These are phyloP conservation scores for Acleris literana DNA, from an alignment of 2,888 invertebrate species.

Conservation along the genomic window DNA sequence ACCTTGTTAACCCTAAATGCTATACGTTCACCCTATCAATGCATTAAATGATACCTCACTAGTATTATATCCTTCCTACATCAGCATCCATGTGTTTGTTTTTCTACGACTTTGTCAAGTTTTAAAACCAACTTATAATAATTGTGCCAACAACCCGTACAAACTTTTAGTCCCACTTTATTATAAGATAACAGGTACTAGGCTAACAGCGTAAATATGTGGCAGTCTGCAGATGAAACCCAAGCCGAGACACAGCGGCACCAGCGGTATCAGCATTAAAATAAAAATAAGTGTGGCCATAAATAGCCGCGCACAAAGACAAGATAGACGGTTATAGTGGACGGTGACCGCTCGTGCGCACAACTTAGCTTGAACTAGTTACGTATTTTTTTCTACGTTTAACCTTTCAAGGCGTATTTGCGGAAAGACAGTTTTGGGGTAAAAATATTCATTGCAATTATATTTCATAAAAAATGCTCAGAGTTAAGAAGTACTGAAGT, in stretches of 20 bases:
- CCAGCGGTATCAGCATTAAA: constrained; percentile 82
- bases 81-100: too few species aligned
- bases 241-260: constrained; percentile 73
- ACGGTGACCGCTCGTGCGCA: constrained; percentile 57
- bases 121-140: too few species aligned
- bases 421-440: neutral
- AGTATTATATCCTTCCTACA: too few species aligned
- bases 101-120: too few species aligned
- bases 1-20: too few species aligned
- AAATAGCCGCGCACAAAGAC: constrained; percentile 78
- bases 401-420: neutral
- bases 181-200: neutral
- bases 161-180: too few species aligned
- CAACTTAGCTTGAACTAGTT: constrained; percentile 51
- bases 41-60: too few species aligned
- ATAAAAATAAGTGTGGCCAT: constrained; percentile 81
- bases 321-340: constrained; percentile 82
- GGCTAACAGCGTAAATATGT: constrained; percentile 15
- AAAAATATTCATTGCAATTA: too few species aligned
- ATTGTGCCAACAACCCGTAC: too few species aligned
- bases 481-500: too few species aligned
- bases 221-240: constrained; percentile 63
- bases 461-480: too few species aligned
- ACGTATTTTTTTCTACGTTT: constrained; percentile 15
- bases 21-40: too few species aligned